Evolutionary conservation across 2,113 vertebrate genomes (phyloP).

Genomic region (Apteryx owenii): DNA sequence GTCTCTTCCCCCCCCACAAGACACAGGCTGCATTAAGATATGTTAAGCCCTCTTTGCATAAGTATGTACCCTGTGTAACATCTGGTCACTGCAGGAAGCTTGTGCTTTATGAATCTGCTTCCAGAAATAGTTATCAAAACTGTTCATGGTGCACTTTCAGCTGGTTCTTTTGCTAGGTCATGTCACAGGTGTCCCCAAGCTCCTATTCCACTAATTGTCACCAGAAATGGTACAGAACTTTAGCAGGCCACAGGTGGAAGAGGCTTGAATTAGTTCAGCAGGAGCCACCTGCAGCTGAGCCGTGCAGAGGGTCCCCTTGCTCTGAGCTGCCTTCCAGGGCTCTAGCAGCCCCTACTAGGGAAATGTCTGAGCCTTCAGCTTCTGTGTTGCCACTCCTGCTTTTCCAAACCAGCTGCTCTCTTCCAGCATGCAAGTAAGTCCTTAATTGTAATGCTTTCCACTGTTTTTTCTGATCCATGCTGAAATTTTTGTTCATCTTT

Average conservation of each 20-base stretch:
- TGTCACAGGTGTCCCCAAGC: neutral
- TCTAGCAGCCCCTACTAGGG: neutral
- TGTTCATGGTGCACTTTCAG: accelerated
- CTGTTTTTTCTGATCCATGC: accelerated
- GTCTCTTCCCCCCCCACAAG: neutral
- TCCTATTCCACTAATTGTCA: accelerated
- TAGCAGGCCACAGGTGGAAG: neutral
- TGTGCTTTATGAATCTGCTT: neutral
- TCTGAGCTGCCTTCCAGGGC: neutral
- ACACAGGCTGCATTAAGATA: neutral
- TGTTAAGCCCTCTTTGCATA: neutral
- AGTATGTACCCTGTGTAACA: accelerated
- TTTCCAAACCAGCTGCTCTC: accelerated
- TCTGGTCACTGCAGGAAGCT: neutral
- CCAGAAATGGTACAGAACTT: neutral
- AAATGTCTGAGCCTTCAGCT: neutral
- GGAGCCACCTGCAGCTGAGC: neutral
- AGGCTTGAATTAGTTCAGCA: accelerated
- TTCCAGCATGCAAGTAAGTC: neutral
- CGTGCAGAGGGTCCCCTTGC: accelerated
- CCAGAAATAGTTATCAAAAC: neutral
- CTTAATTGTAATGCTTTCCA: neutral
- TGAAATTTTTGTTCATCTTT: accelerated
- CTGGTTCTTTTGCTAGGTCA: accelerated
- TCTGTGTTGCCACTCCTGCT: accelerated